Conservation (phyloP, 2,888 invertebrate genomes). For the Altica lythri region DNA sequence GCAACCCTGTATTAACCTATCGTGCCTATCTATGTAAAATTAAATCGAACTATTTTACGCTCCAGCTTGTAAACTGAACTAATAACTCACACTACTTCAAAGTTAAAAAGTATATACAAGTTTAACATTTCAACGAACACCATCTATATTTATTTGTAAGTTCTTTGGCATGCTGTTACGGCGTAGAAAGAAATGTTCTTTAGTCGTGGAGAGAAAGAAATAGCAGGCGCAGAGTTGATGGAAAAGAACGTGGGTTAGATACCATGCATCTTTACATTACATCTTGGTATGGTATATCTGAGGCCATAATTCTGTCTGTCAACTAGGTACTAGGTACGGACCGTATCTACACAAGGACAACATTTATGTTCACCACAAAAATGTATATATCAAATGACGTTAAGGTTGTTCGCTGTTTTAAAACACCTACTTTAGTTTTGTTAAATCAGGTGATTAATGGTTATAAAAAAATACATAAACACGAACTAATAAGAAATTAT, state of each 20-base stretch:
- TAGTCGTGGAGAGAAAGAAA: conserved; percentile 20
- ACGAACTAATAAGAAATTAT: no score
- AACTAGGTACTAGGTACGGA: conserved; percentile 54
- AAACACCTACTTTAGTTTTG: conserved; percentile 50
- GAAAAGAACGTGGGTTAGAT: conserved; percentile 57
- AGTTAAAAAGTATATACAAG: no score
- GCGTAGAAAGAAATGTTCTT: conserved; percentile 16
- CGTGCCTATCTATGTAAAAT: no score
- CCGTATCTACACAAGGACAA: conserved; percentile 51
- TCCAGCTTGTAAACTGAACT: no score
- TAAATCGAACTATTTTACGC: no score
- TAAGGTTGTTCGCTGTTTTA: conserved; percentile 51
- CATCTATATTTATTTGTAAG: neutral
- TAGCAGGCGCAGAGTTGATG: conserved; percentile 46
- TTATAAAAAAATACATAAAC: no score
- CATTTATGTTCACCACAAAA: conserved; percentile 51
- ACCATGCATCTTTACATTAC: conserved; percentile 56
- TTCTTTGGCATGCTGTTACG: neutral
- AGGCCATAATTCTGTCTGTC: conserved; percentile 53
- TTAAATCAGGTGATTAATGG: no score
- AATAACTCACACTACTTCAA: no score
- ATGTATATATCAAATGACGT: conserved; percentile 53
- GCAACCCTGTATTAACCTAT: no score
- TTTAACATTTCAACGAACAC: neutral
- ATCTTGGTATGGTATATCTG: conserved; percentile 55